These are phyloP conservation scores for Dinocampus coccinellae DNA, from an alignment of 2,888 invertebrate genomes.

Conservation along the genomic window DNA sequence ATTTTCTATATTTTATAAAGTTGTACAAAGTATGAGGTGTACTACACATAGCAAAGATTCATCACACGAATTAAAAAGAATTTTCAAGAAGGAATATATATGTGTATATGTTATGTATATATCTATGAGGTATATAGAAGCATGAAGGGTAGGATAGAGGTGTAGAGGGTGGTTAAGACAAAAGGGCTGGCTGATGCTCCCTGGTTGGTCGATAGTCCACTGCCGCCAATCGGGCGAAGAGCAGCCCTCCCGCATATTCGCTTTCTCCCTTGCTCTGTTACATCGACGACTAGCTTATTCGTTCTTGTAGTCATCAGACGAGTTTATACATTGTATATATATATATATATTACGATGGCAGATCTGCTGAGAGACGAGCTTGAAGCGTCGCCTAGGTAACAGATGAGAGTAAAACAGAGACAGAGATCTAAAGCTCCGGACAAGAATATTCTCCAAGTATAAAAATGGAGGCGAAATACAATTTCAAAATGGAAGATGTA, in stretches of 20 bases:
- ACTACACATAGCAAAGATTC: background rate
- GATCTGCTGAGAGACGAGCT: constrained; percentile 13
- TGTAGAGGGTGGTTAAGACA: constrained; percentile 65
- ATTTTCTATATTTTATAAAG: background rate
- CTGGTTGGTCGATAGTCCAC: constrained; percentile 69
- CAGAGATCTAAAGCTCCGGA: constrained; percentile 19
- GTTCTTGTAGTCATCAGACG: constrained; percentile 25
- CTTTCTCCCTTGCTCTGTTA: constrained; percentile 31
- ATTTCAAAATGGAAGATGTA: constrained; percentile 2
- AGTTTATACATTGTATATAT: constrained; percentile 27
- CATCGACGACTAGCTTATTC: constrained; percentile 25
- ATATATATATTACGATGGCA: constrained; percentile 28
- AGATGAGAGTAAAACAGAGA: constrained; percentile 41
- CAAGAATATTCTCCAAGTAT: constrained; percentile 8
- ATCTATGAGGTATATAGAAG: background rate
- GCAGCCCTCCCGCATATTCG: constrained; percentile 42
- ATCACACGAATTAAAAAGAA: background rate
- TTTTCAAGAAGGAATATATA: background rate
- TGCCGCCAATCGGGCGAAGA: constrained; percentile 68
- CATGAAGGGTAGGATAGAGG: constrained; percentile 36
- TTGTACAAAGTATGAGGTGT: background rate
- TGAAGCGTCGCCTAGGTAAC: constrained; percentile 61
- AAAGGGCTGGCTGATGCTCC: constrained; percentile 58
- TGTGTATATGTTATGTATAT: background rate
- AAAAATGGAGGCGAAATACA: constrained; percentile 7